phyloP scores from a whole-genome alignment of 2,797 vertebrate genomes.

The Acanthurus lineatus region DNA sequence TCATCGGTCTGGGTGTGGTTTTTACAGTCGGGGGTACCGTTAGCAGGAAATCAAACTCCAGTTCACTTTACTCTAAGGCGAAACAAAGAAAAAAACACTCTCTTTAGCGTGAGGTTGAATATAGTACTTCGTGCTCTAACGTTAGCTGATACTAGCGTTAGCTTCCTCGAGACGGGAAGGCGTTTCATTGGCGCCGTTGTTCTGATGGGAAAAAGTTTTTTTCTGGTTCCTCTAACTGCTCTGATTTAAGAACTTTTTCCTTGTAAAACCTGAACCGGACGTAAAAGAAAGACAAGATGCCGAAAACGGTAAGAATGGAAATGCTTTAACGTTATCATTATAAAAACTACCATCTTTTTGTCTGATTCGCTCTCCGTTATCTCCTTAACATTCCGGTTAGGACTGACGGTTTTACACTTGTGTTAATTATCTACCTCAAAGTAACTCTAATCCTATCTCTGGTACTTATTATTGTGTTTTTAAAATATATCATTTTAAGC shows the following conservation, averaged over 20 bases:
- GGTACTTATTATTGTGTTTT: background rate
- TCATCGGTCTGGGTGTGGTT: constrained; percentile 90
- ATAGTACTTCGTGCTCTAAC: background rate
- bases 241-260: constrained; percentile 56
- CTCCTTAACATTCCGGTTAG: background rate
- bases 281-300: constrained; percentile 79
- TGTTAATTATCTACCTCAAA: too few species aligned
- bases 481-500: constrained; percentile 20
- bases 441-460: background rate
- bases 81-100: constrained; percentile 72
- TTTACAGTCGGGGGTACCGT: constrained; percentile 85
- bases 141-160: constrained; percentile 21
- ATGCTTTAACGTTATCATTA: background rate
- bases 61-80: constrained; percentile 70
- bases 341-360: background rate
- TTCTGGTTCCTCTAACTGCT: constrained; percentile 63
- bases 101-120: constrained; percentile 26
- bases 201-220: constrained; percentile 87
- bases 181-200: constrained; percentile 71
- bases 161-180: constrained; percentile 51
- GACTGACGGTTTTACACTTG: background rate
- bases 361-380: background rate
- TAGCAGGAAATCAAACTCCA: constrained; percentile 85
- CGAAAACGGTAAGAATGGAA: constrained; percentile 86
- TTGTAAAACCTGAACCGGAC: constrained; percentile 44